Conservation (phyloP, 2,888 invertebrate species). For the Dyspetes luteomarginatus region DNA sequence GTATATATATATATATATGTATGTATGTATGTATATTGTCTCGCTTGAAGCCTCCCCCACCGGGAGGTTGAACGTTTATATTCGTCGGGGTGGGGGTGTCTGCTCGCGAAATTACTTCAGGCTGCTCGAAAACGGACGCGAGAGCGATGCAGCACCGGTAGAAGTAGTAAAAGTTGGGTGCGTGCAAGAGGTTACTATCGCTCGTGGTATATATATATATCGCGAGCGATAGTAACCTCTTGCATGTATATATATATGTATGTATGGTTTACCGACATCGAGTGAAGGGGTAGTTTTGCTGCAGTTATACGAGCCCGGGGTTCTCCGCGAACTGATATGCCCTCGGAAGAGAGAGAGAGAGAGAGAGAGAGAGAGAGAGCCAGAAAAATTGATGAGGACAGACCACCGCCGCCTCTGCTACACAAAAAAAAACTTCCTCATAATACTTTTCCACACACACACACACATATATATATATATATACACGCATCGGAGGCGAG, state of each 20-base stretch:
- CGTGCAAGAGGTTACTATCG: slow-evolving; percentile 14
- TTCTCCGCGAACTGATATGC: neutral
- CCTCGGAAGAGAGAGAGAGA: neutral
- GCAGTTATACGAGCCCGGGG: slow-evolving; percentile 22
- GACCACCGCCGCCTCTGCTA: neutral
- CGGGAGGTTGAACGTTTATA: slow-evolving; percentile 1
- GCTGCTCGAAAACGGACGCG: slow-evolving; percentile 36
- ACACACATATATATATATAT: neutral
- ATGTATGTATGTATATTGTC: neutral
- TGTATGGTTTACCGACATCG: neutral
- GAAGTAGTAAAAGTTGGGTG: slow-evolving; percentile 40
- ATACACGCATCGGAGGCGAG: neutral
- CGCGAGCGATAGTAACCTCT: too few species aligned
- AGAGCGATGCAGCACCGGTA: slow-evolving; percentile 65
- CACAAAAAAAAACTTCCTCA: neutral
- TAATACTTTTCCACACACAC: neutral
- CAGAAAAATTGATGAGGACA: slow-evolving; percentile 2
- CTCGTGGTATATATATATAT: neutral
- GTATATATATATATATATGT: neutral
- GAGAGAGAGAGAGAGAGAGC: neutral
- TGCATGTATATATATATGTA: neutral
- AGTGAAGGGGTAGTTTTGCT: slow-evolving; percentile 1
- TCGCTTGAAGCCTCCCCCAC: neutral
- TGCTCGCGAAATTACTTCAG: slow-evolving; percentile 76
- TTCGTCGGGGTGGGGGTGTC: slow-evolving; percentile 73